Evolutionary conservation across 2,888 invertebrate species (phyloP), one percentile per base, ranked within the genome.

Genomic region (Apodemia mormo): DNA sequence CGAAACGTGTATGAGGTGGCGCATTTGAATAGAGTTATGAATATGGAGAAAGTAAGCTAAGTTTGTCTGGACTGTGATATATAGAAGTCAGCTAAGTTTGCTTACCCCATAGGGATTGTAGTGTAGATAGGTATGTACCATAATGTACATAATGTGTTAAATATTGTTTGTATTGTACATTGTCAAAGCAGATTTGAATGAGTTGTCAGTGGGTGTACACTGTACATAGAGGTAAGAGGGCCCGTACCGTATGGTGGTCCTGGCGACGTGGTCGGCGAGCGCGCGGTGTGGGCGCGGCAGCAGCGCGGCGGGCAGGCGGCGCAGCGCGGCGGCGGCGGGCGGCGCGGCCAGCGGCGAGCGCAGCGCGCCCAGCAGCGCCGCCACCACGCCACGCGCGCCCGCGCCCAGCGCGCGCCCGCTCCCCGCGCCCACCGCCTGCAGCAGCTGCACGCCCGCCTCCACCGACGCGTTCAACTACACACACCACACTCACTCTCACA

Each of bases 221-320:
- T 30, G 8, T 56, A 49, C 54, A n/a, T 29, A 29, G 54, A 52
- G 58, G 64, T 67, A 12, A 64, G 67, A 67, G 14, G 30, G 29
- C 0, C 45, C 8, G 73, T 71, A 94, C 82, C 96, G 94, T 68
- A 98, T 87, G 0, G 97, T 97, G 65, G 96, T 94, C 76, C 96
- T 94, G 9, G 96, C 96, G 49, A 98, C 90, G 10, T 95, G 85
- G 71, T 95, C 94, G 2, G 95, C 95, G 74, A 96, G 80, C 56
- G 88, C 83, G 3, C 84, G 76, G 65, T 92, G 84, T 3, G 22
- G 22, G 22, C 86, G 79, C 22, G 88, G 88, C 78, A 89, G 82
- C 79, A 90, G 82, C 58, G 86, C 86, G 65, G 80, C 82, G 8
- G 95, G 94, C 66, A 98, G 90, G 64, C 92, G 87, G 10, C 94